Evolutionary conservation across 2,888 invertebrate species (phyloP), one percentile per base, ranked within the genome.

Genomic region (Mythimna vitellina): DNA sequence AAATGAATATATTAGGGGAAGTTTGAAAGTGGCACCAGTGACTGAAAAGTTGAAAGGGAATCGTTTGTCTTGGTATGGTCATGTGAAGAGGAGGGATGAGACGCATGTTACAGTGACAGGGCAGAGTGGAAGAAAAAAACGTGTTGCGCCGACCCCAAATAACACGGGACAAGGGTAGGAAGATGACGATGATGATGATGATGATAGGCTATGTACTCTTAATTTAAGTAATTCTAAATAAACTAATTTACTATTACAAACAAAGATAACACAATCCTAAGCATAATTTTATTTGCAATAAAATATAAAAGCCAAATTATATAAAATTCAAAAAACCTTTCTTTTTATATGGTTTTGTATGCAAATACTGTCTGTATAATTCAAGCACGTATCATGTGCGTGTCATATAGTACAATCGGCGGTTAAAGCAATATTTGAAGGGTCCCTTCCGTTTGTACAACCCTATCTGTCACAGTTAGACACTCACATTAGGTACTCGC

Each of bases 401-500:
- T 63, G 32, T 32, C 20, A 60, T 35, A 20, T 64, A 66, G 58
- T 29, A 46, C 29, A 32, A 78, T 68, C 22, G 70, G 12, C 54
- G 56, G 53, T 14, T 78, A 54, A 38, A 68, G 73, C n/a, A 80
- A 73, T 56, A 60, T 78, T 76, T 69, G 22, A 22, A 80, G 69
- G 53, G 51, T 67, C 64, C 32, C 17, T 46, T n/a, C 56, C 12
- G 58, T 73, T 73, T 73, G 65, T 68, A 49, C 42, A 32, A 65
- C 25, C 51, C 57, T 81, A 78, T 51, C 62, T 82, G 78, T 68
- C 57, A 56, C 67, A 54, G 54, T 58, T 32, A 72, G 72, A 77
- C 46, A 46, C 46, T 17, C 46, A 6, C 2, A 17, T 46, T 77
- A 63, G 6, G 29, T 54, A 0, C 38, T n/a, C 14, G n/a, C n/a